These are phyloP conservation scores for Thunnus maccoyii DNA, from an alignment of 2,113 vertebrate genomes.

Conservation along the genomic window DNA sequence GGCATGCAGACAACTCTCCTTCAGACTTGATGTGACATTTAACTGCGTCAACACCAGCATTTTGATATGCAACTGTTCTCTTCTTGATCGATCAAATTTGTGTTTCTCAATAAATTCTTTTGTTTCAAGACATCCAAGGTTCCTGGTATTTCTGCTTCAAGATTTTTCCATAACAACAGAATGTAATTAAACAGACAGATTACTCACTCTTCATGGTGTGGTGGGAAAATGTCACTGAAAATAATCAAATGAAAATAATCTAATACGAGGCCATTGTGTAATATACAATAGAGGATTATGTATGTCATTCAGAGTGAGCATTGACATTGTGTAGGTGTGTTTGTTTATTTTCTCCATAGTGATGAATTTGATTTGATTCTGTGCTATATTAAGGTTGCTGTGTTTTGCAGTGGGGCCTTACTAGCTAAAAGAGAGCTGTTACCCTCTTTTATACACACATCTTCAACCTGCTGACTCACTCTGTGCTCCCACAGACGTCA, in stretches of 20 bases:
- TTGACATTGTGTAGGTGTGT: not conserved
- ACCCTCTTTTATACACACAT: not conserved
- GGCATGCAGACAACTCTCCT: too few relatives aligned
- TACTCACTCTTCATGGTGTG: not conserved
- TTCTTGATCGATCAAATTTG: too few relatives aligned
- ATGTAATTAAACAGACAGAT: not conserved
- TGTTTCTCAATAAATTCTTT: too few relatives aligned
- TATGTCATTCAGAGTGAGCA: not conserved
- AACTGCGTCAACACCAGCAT: too few relatives aligned
- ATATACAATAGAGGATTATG: not conserved
- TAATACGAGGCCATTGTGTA: not conserved
- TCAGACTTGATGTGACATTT: too few relatives aligned
- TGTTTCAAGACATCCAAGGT: too few relatives aligned
- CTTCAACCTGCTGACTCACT: constrained; percentile 62
- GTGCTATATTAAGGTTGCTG: not conserved
- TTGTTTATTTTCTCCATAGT: not conserved
- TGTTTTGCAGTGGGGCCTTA: not conserved
- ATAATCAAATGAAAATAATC: not conserved
- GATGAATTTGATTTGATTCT: not conserved
- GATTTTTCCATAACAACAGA: too few relatives aligned
- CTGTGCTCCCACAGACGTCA: constrained; percentile 34
- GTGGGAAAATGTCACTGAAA: not conserved
- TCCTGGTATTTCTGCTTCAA: too few relatives aligned
- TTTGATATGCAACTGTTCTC: too few relatives aligned
- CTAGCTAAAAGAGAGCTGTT: not conserved